phyloP scores from a whole-genome alignment of 2,888 invertebrate genomes.

The Sepiola atlantica region DNA sequence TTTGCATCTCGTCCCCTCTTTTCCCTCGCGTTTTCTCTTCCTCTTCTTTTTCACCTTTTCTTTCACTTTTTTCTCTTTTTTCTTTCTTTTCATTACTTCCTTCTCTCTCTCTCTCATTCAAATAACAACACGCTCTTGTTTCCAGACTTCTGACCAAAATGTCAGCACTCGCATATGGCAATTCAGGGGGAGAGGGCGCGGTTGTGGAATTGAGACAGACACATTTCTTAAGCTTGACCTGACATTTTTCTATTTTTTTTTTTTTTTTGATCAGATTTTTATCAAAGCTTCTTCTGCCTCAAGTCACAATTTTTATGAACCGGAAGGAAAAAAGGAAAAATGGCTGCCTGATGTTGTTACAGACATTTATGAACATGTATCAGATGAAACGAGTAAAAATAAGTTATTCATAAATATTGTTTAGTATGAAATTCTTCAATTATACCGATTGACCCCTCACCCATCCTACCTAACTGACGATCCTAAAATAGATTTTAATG shows the following conservation, averaged over 20 bases:
- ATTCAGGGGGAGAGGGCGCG: no score
- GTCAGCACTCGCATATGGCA: no score
- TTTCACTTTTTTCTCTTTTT: no score
- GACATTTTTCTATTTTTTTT: neutral
- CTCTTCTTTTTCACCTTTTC: no score
- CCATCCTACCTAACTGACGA: no score
- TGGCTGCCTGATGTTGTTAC: neutral
- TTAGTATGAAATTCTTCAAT: neutral
- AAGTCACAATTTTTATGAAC: neutral
- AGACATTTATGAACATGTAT: neutral
- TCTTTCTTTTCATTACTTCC: no score
- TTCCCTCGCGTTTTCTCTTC: no score
- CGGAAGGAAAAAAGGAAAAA: neutral
- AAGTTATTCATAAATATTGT: neutral
- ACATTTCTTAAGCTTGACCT: neutral
- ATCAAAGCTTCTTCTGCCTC: neutral
- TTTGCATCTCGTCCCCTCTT: no score
- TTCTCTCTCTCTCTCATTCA: no score
- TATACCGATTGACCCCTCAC: neutral
- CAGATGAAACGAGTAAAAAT: neutral
- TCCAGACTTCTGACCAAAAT: no score
- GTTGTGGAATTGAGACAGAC: neutral
- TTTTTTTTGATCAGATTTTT: neutral
- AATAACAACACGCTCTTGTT: no score
- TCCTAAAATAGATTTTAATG: no score